These are phyloP conservation scores for Palythoa caribaeorum DNA, from an alignment of 92 coral and sea anemone species.

Conservation along the genomic window DNA sequence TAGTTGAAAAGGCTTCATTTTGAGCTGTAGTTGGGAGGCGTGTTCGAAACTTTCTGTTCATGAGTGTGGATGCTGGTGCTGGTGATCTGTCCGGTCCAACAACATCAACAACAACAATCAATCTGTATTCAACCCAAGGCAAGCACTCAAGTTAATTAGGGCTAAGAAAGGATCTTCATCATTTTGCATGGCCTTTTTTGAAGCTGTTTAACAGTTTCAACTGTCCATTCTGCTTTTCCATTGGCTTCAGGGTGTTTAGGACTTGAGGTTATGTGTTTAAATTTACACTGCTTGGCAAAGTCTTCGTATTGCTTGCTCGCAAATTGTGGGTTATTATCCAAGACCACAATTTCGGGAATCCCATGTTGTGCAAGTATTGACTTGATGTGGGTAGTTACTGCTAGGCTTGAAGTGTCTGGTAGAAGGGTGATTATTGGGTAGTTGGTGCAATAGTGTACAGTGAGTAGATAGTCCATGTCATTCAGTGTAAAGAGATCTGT, in stretches of 20 bases:
- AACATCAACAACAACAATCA: too few species aligned
- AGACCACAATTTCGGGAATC: neutral
- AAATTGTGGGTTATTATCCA: conserved; percentile 2
- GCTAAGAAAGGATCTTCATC: conserved; percentile 56
- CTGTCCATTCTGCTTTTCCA: conserved; percentile 58
- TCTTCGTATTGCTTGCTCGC: neutral
- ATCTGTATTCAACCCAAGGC: neutral
- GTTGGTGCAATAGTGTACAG: conserved; percentile 38
- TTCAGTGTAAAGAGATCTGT: conserved; percentile 49
- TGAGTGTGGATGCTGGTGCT: conserved; percentile 48
- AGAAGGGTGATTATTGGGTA: conserved; percentile 48
- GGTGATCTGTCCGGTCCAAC: conserved; percentile 45
- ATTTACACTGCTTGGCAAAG: conserved; percentile 14
- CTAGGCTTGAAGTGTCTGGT: conserved; percentile 40
- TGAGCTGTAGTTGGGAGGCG: neutral
- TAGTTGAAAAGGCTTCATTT: conserved; percentile 2
- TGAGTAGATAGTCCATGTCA: conserved; percentile 46
- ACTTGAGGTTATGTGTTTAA: conserved; percentile 14
- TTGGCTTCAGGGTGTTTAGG: conserved; percentile 41
- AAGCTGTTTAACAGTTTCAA: neutral
- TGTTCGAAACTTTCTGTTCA: conserved; percentile 52
- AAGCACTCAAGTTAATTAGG: conserved; percentile 47
- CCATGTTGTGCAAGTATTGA: conserved; percentile 51
- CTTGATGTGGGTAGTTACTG: conserved; percentile 43
- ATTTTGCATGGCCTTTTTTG: conserved; percentile 38